Base-by-base conservation (phyloP, 2,797 vertebrate genomes). In the Denticeps clupeoides region DNA sequence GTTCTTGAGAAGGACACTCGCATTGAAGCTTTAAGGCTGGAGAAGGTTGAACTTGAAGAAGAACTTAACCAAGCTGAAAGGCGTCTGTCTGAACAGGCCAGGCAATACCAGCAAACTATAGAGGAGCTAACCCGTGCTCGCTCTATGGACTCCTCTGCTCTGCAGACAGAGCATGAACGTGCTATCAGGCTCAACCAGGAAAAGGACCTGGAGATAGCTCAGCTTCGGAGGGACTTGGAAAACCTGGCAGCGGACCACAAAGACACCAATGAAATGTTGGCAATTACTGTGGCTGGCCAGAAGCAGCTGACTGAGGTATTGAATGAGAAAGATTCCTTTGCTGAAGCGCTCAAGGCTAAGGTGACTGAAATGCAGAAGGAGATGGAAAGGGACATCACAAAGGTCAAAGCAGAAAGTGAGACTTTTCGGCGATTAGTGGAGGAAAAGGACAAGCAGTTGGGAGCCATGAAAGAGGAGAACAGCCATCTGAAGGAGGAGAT, bases 401-500 rank as follows among this genome's bases (percentile, higher is more conserved):
- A 49, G n/a, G 60, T 67, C 11, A 72, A 46, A 11, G 81, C 77
- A 53, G 88, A 84, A 28, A 73, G 54, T 2, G 83, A 86, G 16
- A 27, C 55, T 15, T 69, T 92, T 41, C 86, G 70, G 49, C 89
- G 82, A 56, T 77, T 55, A 0, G 40, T 90, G 1, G 93, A 97
- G 29, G 93, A 99, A 46, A 99, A 89, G 62, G 95, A 99, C 28
- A 86, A 73, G 61, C 88, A 75, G 51, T 76, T 99, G 31, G 86
- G 87, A 1, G 71, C 72, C 3, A 97, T 99, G 93, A 99, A 97
- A 56, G 95, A 99, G 69, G 90, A 98, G 68, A 97, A 93, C 68
- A 99, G 86, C 58, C 95, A 99, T 55, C 71, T 99, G 48, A 91
- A 94, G 46, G 94, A 99, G 69, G 91, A 99, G 69, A 85, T 96